These are phyloP conservation scores for Brachypodius melanocephalos DNA, from an alignment of 2,113 vertebrate species.

Conservation along the genomic window DNA sequence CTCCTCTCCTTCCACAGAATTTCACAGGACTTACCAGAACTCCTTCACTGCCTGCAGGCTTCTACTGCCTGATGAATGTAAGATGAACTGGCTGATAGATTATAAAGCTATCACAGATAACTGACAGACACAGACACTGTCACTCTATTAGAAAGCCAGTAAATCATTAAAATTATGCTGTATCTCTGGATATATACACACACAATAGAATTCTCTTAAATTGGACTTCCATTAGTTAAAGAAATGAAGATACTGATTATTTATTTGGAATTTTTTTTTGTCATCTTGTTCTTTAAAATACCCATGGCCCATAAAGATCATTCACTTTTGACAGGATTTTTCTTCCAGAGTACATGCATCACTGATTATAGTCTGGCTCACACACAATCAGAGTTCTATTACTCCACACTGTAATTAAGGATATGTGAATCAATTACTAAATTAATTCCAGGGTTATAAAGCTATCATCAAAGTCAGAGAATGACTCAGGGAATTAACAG, in stretches of 20 bases:
- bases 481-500: not conserved
- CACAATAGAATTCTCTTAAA: not conserved
- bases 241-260: not conserved
- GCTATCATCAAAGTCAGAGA: not conserved
- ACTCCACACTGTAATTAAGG: not conserved
- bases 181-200: not conserved
- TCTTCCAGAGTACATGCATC: not conserved
- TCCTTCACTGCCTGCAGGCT: not conserved
- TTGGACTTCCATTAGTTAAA: not conserved
- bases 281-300: not conserved
- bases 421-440: conserved; percentile 9
- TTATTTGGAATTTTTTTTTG: not conserved
- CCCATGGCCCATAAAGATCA: not conserved
- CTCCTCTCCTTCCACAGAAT: not conserved
- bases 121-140: not conserved
- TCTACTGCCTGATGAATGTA: not conserved
- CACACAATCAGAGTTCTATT: not conserved
- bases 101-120: not conserved
- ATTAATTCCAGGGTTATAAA: conserved; percentile 18
- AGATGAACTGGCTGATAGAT: not conserved
- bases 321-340: not conserved
- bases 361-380: not conserved
- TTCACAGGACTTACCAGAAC: not conserved
- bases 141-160: not conserved
- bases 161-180: not conserved